phyloP scores from a whole-genome alignment of 2,797 vertebrate genomes.

The Cyprinodon diabolis region DNA sequence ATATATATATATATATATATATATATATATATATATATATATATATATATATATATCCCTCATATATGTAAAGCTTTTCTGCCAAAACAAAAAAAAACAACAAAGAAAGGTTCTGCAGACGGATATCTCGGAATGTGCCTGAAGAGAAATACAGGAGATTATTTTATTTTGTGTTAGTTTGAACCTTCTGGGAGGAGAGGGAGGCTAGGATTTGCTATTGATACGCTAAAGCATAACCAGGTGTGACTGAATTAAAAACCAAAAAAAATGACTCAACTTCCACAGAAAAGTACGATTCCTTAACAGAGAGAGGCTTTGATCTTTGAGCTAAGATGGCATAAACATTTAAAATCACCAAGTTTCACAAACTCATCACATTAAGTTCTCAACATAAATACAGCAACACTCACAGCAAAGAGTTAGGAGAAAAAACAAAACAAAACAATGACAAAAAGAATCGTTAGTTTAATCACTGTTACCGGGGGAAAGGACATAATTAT shows the following conservation, averaged over 20 bases:
- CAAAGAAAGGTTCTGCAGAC: slow-evolving; percentile 44
- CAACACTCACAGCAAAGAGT: slow-evolving; percentile 77
- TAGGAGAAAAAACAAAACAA: slow-evolving; percentile 43
- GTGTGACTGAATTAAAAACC: slow-evolving; percentile 40
- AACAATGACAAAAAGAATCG: slow-evolving; percentile 56
- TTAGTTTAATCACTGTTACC: slow-evolving; percentile 66
- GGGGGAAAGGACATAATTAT: slow-evolving; percentile 63
- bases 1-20: slow-evolving; percentile 3
- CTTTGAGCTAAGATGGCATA: slow-evolving; percentile 82
- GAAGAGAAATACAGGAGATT: slow-evolving; percentile 54
- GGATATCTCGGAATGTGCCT: slow-evolving; percentile 74
- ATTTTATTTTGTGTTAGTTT: slow-evolving; percentile 12
- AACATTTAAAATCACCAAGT: slow-evolving; percentile 70
- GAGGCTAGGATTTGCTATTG: slow-evolving; percentile 35
- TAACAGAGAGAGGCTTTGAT: slow-evolving; percentile 72
- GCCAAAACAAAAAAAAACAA: slow-evolving; percentile 31
- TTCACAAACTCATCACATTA: slow-evolving; percentile 78
- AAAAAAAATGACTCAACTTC: slow-evolving; percentile 34
- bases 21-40: slow-evolving; percentile 1
- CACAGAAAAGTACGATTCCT: slow-evolving; percentile 54
- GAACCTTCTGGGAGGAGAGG: not conserved
- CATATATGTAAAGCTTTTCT: slow-evolving; percentile 62
- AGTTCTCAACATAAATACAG: slow-evolving; percentile 76
- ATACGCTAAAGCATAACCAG: slow-evolving; percentile 49
- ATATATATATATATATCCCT: slow-evolving; percentile 39